Base-by-base conservation (phyloP, 2,888 invertebrate genomes). In the Cloeon dipterum region DNA sequence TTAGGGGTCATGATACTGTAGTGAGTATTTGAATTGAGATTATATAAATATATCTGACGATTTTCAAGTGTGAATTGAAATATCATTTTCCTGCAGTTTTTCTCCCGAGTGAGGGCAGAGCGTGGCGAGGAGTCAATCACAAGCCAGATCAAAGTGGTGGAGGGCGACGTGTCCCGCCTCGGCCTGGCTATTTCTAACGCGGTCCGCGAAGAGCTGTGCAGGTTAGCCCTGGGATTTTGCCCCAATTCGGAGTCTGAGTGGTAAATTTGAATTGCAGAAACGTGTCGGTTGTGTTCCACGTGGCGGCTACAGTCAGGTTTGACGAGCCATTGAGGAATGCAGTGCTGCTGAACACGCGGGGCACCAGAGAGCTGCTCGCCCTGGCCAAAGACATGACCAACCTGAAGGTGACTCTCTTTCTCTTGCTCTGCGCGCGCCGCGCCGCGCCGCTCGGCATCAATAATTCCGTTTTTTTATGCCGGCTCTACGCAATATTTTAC, bases 221-320 rank as follows among this genome's bases (percentile, higher is more conserved):
- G 16, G 29, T 29, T 25, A n/a, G 25, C 23, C n/a, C n/a, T n/a
- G n/a, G n/a, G n/a, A n/a, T n/a, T n/a, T n/a, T n/a, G n/a, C n/a
- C n/a, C n/a, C n/a, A n/a, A n/a, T n/a, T n/a, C n/a, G n/a, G n/a
- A n/a, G n/a, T n/a, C n/a, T n/a, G n/a, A n/a, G n/a, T n/a, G n/a
- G n/a, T n/a, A n/a, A n/a, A n/a, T n/a, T n/a, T n/a, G n/a, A n/a
- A n/a, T n/a, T n/a, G n/a, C 29, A 29, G 58, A 5, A 52, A 59
- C 33, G 58, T 66, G 8, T 50, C 59, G 32, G 52, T 68, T 48
- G 93, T 96, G 32, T 93, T 96, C 61, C 96, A 98, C 59, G 86
- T 89, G 46, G 96, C 96, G 3, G 96, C 96, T 45, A 96, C 96
- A 17, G 86, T 98, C 44, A 82, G 86, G 59, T 98, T 98, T 58